These are phyloP conservation scores for Dromaius novaehollandiae DNA, from an alignment of 2,113 vertebrate genomes.

Conservation along the genomic window DNA sequence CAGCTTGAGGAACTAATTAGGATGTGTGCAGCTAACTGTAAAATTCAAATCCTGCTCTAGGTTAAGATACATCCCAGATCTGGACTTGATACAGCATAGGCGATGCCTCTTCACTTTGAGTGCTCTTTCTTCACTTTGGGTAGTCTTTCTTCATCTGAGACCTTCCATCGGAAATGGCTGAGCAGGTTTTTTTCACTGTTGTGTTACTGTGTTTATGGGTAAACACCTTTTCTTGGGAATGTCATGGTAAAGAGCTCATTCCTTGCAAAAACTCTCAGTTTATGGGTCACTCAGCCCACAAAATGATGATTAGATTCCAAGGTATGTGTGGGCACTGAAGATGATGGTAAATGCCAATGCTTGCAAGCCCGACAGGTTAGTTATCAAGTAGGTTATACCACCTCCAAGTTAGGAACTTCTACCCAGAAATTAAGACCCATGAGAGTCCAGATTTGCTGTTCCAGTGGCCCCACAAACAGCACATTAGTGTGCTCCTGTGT, in stretches of 20 bases:
- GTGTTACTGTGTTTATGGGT: not conserved
- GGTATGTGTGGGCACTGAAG: fast-evolving
- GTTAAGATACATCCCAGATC: not conserved
- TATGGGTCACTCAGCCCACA: not conserved
- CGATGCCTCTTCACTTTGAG: not conserved
- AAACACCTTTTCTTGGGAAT: not conserved
- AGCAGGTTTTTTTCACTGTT: not conserved
- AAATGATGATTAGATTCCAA: not conserved
- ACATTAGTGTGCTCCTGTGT: not conserved
- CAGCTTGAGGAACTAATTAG: not conserved
- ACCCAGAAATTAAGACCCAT: not conserved
- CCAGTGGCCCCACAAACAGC: not conserved
- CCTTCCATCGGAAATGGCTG: not conserved
- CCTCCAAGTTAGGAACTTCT: not conserved
- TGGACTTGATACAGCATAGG: not conserved
- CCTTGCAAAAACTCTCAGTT: not conserved
- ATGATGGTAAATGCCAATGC: not conserved
- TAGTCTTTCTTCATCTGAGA: not conserved
- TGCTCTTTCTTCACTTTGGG: not conserved
- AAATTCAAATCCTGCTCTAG: not conserved
- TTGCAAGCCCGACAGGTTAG: not conserved
- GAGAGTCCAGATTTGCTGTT: not conserved
- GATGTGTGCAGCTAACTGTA: not conserved
- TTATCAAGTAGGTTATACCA: not conserved
- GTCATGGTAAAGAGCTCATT: fast-evolving